phyloP scores from a whole-genome alignment of 2,113 vertebrate genomes.

The Peromyscus californicus region DNA sequence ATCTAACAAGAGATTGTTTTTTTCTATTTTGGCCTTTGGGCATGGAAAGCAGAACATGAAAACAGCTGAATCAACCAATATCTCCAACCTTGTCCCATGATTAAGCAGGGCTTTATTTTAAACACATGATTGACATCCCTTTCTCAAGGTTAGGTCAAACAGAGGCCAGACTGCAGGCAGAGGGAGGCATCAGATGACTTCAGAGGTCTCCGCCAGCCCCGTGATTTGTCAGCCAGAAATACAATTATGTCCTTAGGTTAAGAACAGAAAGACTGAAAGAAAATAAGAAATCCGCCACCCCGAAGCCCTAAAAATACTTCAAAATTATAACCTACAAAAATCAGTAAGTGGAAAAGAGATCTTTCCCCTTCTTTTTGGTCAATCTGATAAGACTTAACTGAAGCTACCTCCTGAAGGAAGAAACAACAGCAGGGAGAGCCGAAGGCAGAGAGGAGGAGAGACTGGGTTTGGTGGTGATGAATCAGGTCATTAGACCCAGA shows the following conservation, averaged over 20 bases:
- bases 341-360: neutral
- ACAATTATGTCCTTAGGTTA: constrained; percentile 55
- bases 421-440: constrained; percentile 25
- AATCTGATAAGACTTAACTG: constrained; percentile 32
- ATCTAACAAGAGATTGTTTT: constrained; percentile 25
- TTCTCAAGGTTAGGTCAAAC: constrained; percentile 65
- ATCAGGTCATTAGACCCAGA: constrained; percentile 42
- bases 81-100: constrained; percentile 63
- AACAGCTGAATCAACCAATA: constrained; percentile 48
- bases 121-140: constrained; percentile 64
- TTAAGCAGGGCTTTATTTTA: constrained; percentile 69
- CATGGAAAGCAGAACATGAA: constrained; percentile 36
- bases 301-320: neutral
- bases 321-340: constrained; percentile 36
- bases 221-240: constrained; percentile 72
- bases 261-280: neutral
- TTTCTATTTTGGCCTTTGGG: constrained; percentile 18
- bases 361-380: neutral
- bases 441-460: neutral
- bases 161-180: constrained; percentile 58
- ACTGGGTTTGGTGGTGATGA: constrained; percentile 21
- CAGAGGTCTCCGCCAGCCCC: constrained; percentile 29
- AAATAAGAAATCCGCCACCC: neutral
- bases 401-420: constrained; percentile 7
- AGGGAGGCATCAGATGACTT: constrained; percentile 72